Evolutionary conservation across 2,113 vertebrate genomes (phyloP).

Genomic region (Henicopernis longicauda): DNA sequence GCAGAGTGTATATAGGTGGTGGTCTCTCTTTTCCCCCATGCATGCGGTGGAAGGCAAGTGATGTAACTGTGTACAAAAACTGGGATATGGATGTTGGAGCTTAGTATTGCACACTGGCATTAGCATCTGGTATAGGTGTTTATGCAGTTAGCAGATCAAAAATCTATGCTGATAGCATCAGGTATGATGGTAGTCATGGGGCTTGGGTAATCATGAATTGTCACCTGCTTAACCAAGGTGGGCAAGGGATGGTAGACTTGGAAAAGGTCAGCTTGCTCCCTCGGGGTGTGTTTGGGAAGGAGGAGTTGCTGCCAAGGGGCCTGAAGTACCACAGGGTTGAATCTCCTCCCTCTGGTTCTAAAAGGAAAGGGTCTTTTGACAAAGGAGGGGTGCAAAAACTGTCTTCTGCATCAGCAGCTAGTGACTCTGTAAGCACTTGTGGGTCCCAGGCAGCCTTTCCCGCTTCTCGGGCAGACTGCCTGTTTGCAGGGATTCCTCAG

Average conservation of each 20-base stretch:
- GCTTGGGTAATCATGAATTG: fast-evolving
- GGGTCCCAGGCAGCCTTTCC: neutral
- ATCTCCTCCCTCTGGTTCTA: neutral
- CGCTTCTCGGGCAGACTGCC: fast-evolving
- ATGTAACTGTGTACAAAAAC: neutral
- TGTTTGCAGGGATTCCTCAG: neutral
- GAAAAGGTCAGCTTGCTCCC: neutral
- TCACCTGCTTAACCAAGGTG: fast-evolving
- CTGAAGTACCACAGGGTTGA: neutral
- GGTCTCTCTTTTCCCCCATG: fast-evolving
- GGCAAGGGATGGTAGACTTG: neutral
- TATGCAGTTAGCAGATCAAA: neutral
- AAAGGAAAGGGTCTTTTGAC: neutral
- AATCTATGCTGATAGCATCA: neutral
- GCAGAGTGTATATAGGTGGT: neutral
- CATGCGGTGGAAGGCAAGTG: fast-evolving
- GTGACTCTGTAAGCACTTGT: neutral
- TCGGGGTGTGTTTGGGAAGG: neutral
- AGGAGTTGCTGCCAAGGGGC: neutral
- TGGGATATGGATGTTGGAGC: fast-evolving
- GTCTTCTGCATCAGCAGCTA: neutral
- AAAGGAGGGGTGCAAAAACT: too few relatives aligned
- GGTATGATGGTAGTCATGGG: neutral
- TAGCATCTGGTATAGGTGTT: neutral
- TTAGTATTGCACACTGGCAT: fast-evolving